phyloP scores from a whole-genome alignment of 2,113 vertebrate genomes.

The Tragulus kanchil region DNA sequence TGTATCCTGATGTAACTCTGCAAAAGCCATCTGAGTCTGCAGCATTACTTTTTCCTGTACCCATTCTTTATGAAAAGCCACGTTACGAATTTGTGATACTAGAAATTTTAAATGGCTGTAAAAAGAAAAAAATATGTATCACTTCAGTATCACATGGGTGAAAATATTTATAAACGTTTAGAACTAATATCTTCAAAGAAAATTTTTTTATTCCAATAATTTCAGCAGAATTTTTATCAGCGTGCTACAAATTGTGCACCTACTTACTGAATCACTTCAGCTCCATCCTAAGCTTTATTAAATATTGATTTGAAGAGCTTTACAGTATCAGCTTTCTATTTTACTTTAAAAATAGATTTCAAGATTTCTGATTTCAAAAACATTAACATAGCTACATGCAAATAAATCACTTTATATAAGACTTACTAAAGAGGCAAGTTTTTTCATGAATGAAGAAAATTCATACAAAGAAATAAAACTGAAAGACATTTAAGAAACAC shows the following conservation, averaged over 20 bases:
- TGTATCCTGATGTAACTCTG: constrained; percentile 93
- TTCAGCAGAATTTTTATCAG: constrained; percentile 71
- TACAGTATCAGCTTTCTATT: background rate
- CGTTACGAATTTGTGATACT: constrained; percentile 86
- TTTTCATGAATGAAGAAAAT: constrained; percentile 50
- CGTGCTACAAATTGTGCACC: constrained; percentile 72
- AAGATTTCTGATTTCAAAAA: constrained; percentile 49
- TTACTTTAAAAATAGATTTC: constrained; percentile 37
- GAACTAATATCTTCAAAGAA: constrained; percentile 70
- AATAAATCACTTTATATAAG: constrained; percentile 50
- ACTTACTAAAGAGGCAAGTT: background rate
- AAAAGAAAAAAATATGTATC: constrained; percentile 83
- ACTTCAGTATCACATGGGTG: constrained; percentile 86
- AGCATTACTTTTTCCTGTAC: constrained; percentile 87
- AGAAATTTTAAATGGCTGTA: constrained; percentile 78
- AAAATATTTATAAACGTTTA: constrained; percentile 69
- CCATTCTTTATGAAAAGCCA: constrained; percentile 86
- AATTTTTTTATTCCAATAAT: constrained; percentile 56
- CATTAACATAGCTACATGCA: background rate
- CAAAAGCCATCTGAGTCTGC: constrained; percentile 90
- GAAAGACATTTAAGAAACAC: constrained; percentile 27
- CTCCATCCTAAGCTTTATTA: constrained; percentile 68
- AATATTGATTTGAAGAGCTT: background rate
- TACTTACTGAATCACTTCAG: constrained; percentile 68
- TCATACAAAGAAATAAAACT: constrained; percentile 24